phyloP scores from a whole-genome alignment of 2,888 invertebrate species.

The Oxycera nigricornis region DNA sequence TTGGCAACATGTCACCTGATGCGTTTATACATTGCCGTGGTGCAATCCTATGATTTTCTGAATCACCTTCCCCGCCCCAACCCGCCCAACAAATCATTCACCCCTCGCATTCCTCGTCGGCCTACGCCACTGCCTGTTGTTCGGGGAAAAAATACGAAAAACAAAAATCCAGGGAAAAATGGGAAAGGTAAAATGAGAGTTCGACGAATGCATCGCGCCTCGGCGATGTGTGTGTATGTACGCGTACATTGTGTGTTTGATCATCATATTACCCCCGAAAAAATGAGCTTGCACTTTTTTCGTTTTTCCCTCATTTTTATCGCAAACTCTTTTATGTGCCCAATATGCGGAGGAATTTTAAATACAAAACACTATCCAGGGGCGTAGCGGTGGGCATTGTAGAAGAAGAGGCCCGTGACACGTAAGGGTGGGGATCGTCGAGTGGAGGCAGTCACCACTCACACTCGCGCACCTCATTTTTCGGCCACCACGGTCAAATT shows the following conservation, averaged over 20 bases:
- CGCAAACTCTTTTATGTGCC: constrained; percentile 39
- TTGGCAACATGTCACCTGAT: constrained; percentile 15
- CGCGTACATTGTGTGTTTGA: constrained; percentile 38
- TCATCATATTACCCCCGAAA: constrained; percentile 41
- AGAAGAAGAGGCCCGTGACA: not conserved
- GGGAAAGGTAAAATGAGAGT: constrained; percentile 32
- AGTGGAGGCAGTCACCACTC: constrained; percentile 26
- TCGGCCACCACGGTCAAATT: constrained; percentile 28
- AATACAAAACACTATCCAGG: constrained; percentile 35
- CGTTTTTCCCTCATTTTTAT: constrained; percentile 37
- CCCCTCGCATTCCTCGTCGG: not conserved
- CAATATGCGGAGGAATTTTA: constrained; percentile 39
- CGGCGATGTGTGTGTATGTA: constrained; percentile 14
- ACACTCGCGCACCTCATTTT: constrained; percentile 32
- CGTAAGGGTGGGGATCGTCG: constrained; percentile 5
- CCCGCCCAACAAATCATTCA: too few relatives aligned
- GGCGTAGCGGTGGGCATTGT: not conserved
- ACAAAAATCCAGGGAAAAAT: constrained; percentile 21
- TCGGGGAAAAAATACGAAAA: not conserved
- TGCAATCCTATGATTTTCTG: not conserved
- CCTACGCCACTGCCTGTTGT: constrained; percentile 19
- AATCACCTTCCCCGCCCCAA: not conserved
- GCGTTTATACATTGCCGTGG: constrained; percentile 19
- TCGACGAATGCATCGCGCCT: constrained; percentile 33
- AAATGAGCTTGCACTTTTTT: constrained; percentile 40